These are phyloP conservation scores for Trichonephila clavata DNA, from an alignment of 1,140 invertebrate genomes.

Conservation along the genomic window DNA sequence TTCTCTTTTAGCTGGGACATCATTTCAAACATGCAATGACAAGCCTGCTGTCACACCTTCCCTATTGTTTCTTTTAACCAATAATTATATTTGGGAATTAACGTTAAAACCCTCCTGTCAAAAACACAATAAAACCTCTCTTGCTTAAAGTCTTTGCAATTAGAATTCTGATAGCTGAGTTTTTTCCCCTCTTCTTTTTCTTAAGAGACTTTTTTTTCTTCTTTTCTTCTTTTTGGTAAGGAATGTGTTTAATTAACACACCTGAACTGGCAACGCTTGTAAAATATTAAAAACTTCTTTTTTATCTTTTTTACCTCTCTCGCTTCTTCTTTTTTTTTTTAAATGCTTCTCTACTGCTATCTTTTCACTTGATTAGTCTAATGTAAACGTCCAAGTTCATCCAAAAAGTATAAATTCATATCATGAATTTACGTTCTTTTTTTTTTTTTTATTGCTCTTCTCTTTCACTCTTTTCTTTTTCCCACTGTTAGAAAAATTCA, in stretches of 20 bases:
- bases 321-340: slow-evolving; percentile 3
- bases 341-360: slow-evolving; percentile 35
- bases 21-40: slow-evolving; percentile 74
- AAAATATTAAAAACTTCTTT: slow-evolving; percentile 71
- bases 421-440: slow-evolving; percentile 60
- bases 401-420: slow-evolving; percentile 76
- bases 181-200: slow-evolving; percentile 39
- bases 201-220: slow-evolving; percentile 6
- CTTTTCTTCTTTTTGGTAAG: slow-evolving; percentile 60
- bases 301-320: slow-evolving; percentile 43
- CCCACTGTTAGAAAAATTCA: slow-evolving; percentile 52
- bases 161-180: slow-evolving; percentile 75
- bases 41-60: slow-evolving; percentile 67
- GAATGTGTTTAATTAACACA: slow-evolving; percentile 77
- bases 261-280: slow-evolving; percentile 72
- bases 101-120: slow-evolving; percentile 71
- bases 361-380: slow-evolving; percentile 75
- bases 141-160: slow-evolving; percentile 73
- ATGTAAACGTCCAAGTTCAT: slow-evolving; percentile 71
- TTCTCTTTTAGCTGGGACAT: slow-evolving; percentile 50
- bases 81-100: slow-evolving; percentile 77
- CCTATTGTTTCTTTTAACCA: slow-evolving; percentile 73
- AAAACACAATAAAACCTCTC: slow-evolving; percentile 76
- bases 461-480: slow-evolving; percentile 24
- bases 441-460: slow-evolving; percentile 44